Evolutionary conservation across 2,797 vertebrate genomes (phyloP).

Genomic region (Graptemys geographica): DNA sequence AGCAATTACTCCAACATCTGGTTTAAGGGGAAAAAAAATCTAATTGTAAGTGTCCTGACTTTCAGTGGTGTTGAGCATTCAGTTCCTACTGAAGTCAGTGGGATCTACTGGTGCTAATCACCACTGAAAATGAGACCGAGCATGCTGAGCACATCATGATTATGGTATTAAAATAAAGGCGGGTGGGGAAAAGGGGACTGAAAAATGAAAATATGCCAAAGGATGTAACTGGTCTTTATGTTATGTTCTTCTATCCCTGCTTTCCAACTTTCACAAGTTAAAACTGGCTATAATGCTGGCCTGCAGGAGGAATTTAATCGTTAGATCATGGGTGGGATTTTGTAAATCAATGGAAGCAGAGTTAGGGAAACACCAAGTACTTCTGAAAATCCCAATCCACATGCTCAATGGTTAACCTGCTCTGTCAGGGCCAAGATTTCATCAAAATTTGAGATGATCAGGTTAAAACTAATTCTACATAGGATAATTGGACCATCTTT

Average conservation of each 20-base stretch:
- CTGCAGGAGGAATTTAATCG: not conserved
- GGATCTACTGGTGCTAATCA: not conserved
- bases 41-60: not conserved
- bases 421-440: not conserved
- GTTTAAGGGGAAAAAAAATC: not conserved
- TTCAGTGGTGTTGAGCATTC: not conserved
- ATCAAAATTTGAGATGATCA: not conserved
- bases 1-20: not conserved
- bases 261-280: not conserved
- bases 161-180: not conserved
- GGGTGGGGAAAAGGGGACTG: not conserved
- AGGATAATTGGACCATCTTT: not conserved
- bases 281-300: not conserved
- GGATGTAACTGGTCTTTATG: not conserved
- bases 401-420: not conserved
- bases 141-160: not conserved
- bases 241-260: not conserved
- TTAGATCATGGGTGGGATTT: not conserved
- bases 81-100: not conserved
- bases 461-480: not conserved
- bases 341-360: not conserved
- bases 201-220: not conserved
- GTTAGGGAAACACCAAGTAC: not conserved
- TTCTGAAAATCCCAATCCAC: not conserved
- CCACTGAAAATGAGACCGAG: not conserved